These are phyloP conservation scores for Tenualosa thibaudeaui DNA, from an alignment of 2,797 vertebrate species.

Conservation along the genomic window DNA sequence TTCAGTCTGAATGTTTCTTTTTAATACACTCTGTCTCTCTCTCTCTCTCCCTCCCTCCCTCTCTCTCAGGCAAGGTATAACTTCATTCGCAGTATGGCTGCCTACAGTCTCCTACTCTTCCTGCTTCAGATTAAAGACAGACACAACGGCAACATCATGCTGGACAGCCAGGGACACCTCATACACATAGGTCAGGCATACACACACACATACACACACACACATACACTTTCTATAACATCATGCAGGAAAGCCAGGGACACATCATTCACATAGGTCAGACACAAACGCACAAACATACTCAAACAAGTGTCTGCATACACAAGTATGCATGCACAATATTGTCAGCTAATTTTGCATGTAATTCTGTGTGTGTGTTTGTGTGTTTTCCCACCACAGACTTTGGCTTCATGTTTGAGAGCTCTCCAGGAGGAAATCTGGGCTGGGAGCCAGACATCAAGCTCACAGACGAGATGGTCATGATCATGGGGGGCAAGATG, in stretches of 20 bases:
- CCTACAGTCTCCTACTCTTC: conserved; percentile 93
- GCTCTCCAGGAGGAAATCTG: conserved; percentile 93
- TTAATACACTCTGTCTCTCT: conserved; percentile 30
- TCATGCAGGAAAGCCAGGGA: conserved; percentile 95
- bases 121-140: conserved; percentile 95
- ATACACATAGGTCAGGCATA: conserved; percentile 76
- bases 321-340: too few relatives aligned
- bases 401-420: conserved; percentile 99
- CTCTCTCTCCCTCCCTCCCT: not conserved
- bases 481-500: conserved; percentile 99
- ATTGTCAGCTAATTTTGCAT: not conserved
- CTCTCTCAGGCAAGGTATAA: conserved; percentile 90
- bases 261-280: conserved; percentile 92
- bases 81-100: conserved; percentile 97
- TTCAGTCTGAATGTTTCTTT: not conserved
- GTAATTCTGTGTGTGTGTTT: not conserved
- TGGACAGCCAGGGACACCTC: conserved; percentile 95
- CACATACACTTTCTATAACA: conserved; percentile 68
- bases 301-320: not conserved
- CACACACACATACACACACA: not conserved
- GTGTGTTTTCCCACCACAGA: conserved; percentile 69
- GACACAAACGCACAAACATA: conserved; percentile 56
- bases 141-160: conserved; percentile 98
- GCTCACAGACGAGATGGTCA: conserved; percentile 98
- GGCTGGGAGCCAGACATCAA: conserved; percentile 99